Evolutionary conservation across 2,113 vertebrate genomes (phyloP).

Genomic region (Nyctereutes procyonoides): DNA sequence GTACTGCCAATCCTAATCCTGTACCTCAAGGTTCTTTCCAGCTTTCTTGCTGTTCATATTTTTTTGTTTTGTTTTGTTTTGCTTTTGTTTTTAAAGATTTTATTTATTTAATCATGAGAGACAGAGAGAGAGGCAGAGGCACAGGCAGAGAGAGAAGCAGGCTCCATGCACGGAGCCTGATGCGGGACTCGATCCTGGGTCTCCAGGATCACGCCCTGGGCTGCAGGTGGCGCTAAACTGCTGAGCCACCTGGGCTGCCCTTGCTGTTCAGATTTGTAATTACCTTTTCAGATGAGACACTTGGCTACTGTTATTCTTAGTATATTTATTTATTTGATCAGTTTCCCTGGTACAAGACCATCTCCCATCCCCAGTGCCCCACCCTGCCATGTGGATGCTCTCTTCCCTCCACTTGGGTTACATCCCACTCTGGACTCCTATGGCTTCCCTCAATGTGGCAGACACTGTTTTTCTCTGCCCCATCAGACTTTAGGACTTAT

Average conservation of each 20-base stretch:
- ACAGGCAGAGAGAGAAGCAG: too few relatives aligned
- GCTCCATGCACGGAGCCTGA: too few relatives aligned
- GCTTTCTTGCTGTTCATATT: background rate
- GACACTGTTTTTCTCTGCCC: background rate
- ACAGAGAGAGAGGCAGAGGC: too few relatives aligned
- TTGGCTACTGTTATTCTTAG: background rate
- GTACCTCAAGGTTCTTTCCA: background rate
- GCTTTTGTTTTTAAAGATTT: too few relatives aligned
- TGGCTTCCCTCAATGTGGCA: background rate
- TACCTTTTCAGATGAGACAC: background rate
- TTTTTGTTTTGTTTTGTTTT: too few relatives aligned
- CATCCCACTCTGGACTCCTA: too few relatives aligned
- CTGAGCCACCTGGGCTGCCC: background rate
- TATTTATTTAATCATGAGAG: too few relatives aligned
- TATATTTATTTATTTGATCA: background rate
- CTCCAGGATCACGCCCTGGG: too few relatives aligned
- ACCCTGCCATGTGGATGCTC: background rate
- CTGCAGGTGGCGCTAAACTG: too few relatives aligned
- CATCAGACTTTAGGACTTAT: background rate
- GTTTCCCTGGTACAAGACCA: background rate
- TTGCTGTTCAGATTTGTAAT: background rate
- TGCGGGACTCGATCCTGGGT: too few relatives aligned
- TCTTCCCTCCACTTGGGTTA: rapidly evolving
- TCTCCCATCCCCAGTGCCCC: background rate
- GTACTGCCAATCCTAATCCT: background rate